Evolutionary conservation across 2,888 invertebrate species (phyloP).

Genomic region (Pachliopta kotzebuea): DNA sequence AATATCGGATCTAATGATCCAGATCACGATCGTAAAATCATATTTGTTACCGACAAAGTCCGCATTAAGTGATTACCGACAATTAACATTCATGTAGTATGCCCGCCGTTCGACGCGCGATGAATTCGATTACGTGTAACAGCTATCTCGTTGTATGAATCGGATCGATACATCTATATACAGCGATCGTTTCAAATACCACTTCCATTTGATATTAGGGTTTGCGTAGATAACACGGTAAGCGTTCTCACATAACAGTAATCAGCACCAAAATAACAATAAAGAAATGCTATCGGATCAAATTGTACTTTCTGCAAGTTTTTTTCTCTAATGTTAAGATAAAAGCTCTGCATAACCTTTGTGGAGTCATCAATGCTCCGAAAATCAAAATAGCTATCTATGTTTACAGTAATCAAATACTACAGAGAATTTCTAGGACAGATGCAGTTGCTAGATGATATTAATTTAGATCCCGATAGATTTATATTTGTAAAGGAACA

Average conservation of each 20-base stretch:
- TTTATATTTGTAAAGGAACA: too few relatives aligned
- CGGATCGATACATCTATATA: constrained; percentile 9
- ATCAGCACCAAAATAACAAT: not conserved
- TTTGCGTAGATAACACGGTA: constrained; percentile 18
- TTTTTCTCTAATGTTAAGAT: not conserved
- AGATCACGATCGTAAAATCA: constrained; percentile 20
- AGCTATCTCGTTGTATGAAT: constrained; percentile 15
- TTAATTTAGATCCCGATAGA: not conserved
- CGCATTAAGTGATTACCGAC: constrained; percentile 23
- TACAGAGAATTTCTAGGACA: too few relatives aligned
- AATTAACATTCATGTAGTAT: constrained; percentile 22
- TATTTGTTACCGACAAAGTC: constrained; percentile 20
- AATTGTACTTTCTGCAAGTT: not conserved
- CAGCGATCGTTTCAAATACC: constrained; percentile 4
- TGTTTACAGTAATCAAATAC: too few relatives aligned
- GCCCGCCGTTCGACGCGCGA: constrained; percentile 12
- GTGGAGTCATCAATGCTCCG: too few relatives aligned
- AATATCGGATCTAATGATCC: not conserved
- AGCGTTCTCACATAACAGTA: constrained; percentile 4
- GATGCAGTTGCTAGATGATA: not conserved
- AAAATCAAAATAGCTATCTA: too few relatives aligned
- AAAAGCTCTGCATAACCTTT: not conserved
- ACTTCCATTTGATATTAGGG: constrained; percentile 19
- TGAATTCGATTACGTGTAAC: constrained; percentile 17
- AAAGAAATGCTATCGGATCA: not conserved